phyloP scores from a whole-genome alignment of 2,797 vertebrate genomes.

The Simalia tracyae region DNA sequence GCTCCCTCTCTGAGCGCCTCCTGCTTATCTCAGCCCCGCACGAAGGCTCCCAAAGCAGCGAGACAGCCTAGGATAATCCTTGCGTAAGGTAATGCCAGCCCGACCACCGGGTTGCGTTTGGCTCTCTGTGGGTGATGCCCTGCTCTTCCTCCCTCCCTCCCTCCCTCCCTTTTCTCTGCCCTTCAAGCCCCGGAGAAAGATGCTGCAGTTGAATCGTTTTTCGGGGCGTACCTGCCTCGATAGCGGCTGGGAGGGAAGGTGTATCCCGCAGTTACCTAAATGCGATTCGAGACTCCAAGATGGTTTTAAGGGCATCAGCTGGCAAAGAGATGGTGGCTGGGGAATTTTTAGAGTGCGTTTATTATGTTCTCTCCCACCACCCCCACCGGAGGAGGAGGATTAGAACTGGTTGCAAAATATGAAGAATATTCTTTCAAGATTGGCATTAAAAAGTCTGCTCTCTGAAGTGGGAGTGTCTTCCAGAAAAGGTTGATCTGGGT shows the following conservation, averaged over 20 bases:
- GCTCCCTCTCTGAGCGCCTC: neutral
- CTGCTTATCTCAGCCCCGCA: neutral
- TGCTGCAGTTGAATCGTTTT: neutral
- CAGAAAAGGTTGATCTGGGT: neutral
- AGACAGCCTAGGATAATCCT: neutral
- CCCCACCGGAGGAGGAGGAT: neutral
- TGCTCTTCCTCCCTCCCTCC: neutral
- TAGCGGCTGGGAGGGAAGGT: neutral
- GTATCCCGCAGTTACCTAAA: neutral
- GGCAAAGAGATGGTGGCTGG: neutral
- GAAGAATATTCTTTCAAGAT: neutral
- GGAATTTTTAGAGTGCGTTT: neutral
- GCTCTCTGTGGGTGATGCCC: neutral
- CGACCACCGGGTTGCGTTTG: neutral
- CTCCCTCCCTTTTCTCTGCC: neutral
- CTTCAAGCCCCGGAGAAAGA: neutral
- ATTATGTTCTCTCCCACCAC: neutral
- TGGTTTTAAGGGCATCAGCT: neutral
- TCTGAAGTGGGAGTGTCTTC: neutral
- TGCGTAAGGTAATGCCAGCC: conserved; percentile 7
- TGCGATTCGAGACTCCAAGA: neutral
- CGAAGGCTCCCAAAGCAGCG: neutral
- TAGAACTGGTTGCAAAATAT: neutral
- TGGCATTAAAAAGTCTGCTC: neutral
- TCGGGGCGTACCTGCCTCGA: neutral